phyloP scores from a whole-genome alignment of 2,888 invertebrate genomes.

The Noctua fimbriata region DNA sequence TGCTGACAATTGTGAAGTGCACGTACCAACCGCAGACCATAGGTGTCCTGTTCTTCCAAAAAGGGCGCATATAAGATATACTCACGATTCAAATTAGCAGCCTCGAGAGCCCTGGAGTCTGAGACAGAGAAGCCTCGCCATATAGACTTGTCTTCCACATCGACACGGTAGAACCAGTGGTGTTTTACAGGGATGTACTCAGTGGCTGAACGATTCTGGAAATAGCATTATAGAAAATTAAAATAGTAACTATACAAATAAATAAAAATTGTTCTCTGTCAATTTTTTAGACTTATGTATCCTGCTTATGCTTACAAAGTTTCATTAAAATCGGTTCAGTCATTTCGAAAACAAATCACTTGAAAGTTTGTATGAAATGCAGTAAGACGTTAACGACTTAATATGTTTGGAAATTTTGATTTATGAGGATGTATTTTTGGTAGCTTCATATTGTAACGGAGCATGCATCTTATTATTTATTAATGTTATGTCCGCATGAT shows the following conservation, averaged over 20 bases:
- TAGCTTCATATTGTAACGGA: background rate
- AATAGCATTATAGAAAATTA: background rate
- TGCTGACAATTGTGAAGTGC: too few relatives aligned
- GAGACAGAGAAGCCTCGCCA: background rate
- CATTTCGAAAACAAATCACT: too few relatives aligned
- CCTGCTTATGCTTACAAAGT: too few relatives aligned
- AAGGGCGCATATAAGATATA: background rate
- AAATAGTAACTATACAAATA: too few relatives aligned
- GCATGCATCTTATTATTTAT: background rate
- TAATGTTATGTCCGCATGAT: background rate
- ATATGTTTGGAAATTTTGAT: background rate
- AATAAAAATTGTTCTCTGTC: too few relatives aligned
- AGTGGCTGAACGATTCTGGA: background rate
- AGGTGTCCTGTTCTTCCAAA: background rate
- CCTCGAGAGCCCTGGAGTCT: background rate
- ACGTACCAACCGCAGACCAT: too few relatives aligned
- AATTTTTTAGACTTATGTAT: too few relatives aligned
- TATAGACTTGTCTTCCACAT: background rate
- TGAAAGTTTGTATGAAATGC: too few relatives aligned
- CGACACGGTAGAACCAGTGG: background rate
- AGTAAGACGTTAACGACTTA: too few relatives aligned
- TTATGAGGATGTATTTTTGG: background rate
- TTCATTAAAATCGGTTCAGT: too few relatives aligned
- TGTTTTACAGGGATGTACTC: slow-evolving; percentile 10
- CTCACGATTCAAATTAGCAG: slow-evolving; percentile 5